Conservation (phyloP, 2,113 vertebrate species). For the Uria lomvia region DNA sequence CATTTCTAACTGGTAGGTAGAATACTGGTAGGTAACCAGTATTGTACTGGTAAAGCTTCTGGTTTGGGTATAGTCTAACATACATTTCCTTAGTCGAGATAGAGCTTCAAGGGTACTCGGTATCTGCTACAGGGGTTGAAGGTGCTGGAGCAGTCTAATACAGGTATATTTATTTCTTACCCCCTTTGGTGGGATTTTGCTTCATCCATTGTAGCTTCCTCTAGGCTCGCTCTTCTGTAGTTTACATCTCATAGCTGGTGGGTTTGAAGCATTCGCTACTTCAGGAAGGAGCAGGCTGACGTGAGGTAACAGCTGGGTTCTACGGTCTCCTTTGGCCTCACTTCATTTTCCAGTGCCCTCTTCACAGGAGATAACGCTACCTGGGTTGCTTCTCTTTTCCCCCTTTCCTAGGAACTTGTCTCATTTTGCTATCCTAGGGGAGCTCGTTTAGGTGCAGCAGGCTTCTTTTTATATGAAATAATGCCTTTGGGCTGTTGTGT, state of each 20-base stretch:
- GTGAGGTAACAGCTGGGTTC: not conserved
- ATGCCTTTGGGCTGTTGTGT: not conserved
- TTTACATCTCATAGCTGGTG: accelerated
- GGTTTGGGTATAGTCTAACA: not conserved
- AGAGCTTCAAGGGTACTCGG: accelerated
- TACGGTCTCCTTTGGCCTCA: not conserved
- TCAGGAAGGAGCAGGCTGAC: not conserved
- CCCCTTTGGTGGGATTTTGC: not conserved
- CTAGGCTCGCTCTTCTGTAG: not conserved
- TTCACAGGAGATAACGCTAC: accelerated
- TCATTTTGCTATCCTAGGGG: accelerated
- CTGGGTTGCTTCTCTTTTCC: not conserved
- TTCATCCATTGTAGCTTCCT: accelerated
- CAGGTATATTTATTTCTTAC: not conserved
- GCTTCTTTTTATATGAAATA: not conserved
- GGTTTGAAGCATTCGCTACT: not conserved
- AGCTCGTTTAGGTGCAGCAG: not conserved
- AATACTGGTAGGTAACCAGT: no score
- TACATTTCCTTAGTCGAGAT: accelerated
- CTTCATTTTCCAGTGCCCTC: not conserved
- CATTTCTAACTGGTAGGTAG: not conserved
- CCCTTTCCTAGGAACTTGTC: not conserved
- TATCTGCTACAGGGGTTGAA: not conserved
- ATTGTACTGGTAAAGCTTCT: not conserved
- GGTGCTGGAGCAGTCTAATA: not conserved